Evolutionary conservation across 1,140 invertebrate genomes (phyloP).

Genomic region (Tyrophagus putrescentiae): DNA sequence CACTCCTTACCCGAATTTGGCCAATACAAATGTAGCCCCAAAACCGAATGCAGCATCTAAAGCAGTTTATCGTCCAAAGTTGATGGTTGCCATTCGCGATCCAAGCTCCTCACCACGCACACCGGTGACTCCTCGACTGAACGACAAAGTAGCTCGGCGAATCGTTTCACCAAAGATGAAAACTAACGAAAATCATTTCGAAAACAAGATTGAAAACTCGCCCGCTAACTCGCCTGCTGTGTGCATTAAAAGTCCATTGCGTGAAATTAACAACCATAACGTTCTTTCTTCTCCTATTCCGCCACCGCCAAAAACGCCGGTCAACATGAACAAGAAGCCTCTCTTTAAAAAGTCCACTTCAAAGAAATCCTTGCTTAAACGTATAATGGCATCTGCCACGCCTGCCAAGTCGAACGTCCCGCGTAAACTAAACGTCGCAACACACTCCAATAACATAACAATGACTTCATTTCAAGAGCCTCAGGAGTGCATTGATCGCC

Average conservation of each 20-base stretch:
- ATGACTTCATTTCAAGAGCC: constrained; percentile 21
- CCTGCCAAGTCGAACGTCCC: constrained; percentile 13
- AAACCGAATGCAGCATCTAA: too few species aligned
- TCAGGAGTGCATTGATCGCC: constrained; percentile 20
- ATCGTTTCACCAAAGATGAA: constrained; percentile 7
- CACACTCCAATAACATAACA: constrained; percentile 21
- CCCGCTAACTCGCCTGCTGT: background rate
- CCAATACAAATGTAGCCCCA: too few species aligned
- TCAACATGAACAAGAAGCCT: background rate
- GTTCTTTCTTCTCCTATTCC: background rate
- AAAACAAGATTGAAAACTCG: too few species aligned
- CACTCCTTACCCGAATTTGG: too few species aligned
- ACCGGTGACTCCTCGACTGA: background rate
- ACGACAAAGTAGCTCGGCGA: background rate
- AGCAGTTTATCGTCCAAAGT: background rate
- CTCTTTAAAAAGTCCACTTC: constrained; percentile 20
- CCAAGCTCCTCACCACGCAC: background rate
- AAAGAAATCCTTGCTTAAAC: constrained; percentile 24
- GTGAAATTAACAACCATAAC: background rate
- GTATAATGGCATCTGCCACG: constrained; percentile 23
- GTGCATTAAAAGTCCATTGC: background rate
- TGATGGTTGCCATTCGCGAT: background rate
- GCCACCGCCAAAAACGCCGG: background rate
- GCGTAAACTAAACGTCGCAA: constrained; percentile 9
- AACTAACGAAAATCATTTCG: constrained; percentile 2